These are phyloP conservation scores for Anguilla anguilla DNA, from an alignment of 2,797 vertebrate species.

Conservation along the genomic window DNA sequence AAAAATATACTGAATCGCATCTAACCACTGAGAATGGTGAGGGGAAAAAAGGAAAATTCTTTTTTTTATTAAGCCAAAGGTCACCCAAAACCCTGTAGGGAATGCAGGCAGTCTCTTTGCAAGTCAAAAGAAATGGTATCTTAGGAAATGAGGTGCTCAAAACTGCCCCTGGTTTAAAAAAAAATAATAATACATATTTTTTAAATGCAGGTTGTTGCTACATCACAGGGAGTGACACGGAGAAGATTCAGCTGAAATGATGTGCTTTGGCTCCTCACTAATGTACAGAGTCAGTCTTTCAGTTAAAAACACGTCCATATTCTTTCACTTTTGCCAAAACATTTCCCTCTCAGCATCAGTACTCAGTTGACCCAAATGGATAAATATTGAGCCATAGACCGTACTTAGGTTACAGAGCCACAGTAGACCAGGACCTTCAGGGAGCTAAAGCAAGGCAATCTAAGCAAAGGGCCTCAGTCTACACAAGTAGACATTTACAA, in stretches of 20 bases:
- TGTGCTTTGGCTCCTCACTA: background rate
- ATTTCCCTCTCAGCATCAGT: background rate
- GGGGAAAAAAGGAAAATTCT: background rate
- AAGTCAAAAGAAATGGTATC: no score
- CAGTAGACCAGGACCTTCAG: background rate
- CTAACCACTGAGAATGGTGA: background rate
- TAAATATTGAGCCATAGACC: background rate
- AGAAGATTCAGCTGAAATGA: background rate
- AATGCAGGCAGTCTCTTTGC: no score
- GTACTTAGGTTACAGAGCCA: background rate
- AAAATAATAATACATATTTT: background rate
- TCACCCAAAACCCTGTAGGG: no score
- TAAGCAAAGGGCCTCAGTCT: background rate
- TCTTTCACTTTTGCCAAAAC: background rate
- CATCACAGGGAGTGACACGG: background rate
- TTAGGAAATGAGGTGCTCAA: no score
- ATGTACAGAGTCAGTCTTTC: background rate
- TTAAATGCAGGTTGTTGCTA: background rate
- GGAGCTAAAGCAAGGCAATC: background rate
- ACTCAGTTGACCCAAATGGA: background rate
- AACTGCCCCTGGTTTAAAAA: background rate
- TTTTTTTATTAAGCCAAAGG: no score
- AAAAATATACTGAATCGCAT: no score
- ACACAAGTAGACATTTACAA: background rate
- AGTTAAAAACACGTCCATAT: background rate